Base-by-base conservation (phyloP, 2,888 invertebrate species). In the Lissocephala sabroskyi region DNA sequence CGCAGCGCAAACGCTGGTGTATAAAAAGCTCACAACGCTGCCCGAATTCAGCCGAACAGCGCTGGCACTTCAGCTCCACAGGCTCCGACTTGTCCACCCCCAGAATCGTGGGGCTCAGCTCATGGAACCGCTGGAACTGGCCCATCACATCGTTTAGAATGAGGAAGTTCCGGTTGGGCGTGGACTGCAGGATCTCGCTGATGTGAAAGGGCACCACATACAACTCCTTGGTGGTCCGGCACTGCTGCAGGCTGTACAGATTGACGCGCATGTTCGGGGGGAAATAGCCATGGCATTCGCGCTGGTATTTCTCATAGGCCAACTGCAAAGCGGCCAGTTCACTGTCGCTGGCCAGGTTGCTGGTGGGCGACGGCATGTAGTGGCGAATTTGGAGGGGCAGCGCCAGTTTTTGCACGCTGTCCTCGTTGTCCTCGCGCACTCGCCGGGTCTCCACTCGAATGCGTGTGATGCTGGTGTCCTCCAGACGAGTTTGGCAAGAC, bases 151-250 rank as follows among this genome's bases (percentile, higher is more conserved):
- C 62, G 50, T 67, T 68, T 6, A 67, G 32, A 2, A 67, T 67
- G 9, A 67, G 66, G 3, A 49, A 67, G 6, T 52, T 65, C 55
- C 62, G 68, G 39, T 67, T 67, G 39, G 65, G 64, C n/a, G 18
- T 28, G 43, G 57, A 50, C 23, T 68, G 62, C 17, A 67, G 45
- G 0, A 64, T 62, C 33, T 68, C 67, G 48, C 67, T 66, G 10
- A 68, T 57, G 46, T 67, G 68, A 40, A 64, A 65, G 1, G 67
- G 67, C 48, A 57, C 67, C 42, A 67, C 59, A 41, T 50, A 67
- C 14, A 67, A 17, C 46, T 67, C 67, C 51, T 68, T 67, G 36
- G 64, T 62, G 47, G 59, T 56, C 40, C 41, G 55, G 33, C 67
- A 67, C 33, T 65, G 65, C 13, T 67, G 66, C 33, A 67, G 30